These are phyloP conservation scores for Drosophila mauritiana DNA, from an alignment of 1,140 invertebrate genomes.

Conservation along the genomic window DNA sequence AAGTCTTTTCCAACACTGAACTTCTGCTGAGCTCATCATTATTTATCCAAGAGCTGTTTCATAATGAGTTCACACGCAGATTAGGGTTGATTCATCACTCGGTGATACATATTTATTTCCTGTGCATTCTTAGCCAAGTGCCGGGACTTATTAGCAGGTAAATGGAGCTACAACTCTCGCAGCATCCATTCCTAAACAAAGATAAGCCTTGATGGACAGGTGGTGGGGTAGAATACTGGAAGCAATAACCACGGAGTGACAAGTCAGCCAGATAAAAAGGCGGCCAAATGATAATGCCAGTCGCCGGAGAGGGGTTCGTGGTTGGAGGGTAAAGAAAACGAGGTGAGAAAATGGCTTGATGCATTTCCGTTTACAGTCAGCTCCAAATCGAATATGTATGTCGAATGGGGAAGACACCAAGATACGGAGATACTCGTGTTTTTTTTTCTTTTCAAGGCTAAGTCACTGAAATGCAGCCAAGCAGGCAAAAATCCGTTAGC, in stretches of 20 bases:
- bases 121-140: background rate
- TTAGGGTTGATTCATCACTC: no score
- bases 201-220: conserved; percentile 43
- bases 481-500: conserved; percentile 39
- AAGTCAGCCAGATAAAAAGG: conserved; percentile 48
- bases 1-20: no score
- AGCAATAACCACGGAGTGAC: conserved; percentile 45
- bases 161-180: conserved; percentile 17
- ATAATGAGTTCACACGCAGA: no score
- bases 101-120: no score
- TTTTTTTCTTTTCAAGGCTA: conserved; percentile 35
- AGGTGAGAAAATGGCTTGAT: conserved; percentile 56
- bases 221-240: conserved; percentile 1
- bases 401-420: conserved; percentile 1
- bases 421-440: background rate
- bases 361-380: conserved; percentile 43
- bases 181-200: background rate
- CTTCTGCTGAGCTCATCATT: background rate
- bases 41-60: background rate
- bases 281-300: conserved; percentile 20
- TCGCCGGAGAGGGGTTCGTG: background rate
- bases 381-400: conserved; percentile 43
- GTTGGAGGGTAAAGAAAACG: conserved; percentile 4
- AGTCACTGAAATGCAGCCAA: conserved; percentile 33
- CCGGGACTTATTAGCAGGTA: conserved; percentile 12